Base-by-base conservation (phyloP, 2,888 invertebrate species). In the Brassicogethes aeneus region DNA sequence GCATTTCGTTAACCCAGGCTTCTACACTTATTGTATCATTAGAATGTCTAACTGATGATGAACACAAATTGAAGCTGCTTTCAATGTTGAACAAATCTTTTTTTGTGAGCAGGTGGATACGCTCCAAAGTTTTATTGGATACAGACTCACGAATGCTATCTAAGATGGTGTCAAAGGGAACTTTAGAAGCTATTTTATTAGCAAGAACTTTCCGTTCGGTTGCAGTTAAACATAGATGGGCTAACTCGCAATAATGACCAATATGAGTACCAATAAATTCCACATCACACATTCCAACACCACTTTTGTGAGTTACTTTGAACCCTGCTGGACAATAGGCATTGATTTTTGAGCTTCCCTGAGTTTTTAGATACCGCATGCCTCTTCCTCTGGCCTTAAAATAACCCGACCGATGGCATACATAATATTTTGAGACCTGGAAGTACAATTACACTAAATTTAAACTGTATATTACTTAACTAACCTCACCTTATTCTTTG, bases 291-390 rank as follows among this genome's bases (percentile, higher is more conserved):
- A 37, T 40, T n/a, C 23, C 23, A 23, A 10, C 23, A 5, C 16
- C 23, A 17, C 37, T 7, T n/a, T n/a, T n/a, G 32, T 37, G 16
- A 36, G 8, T 3, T 7, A 41, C 37, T 32, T 14, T 23, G 13
- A 43, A 36, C 31, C 31, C 34, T 15, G 43, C 43, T 32, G 40
- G 37, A 30, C 41, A 44, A 34, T 37, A 43, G 17, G 23, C 41
- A 43, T 43, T 43, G 16, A 43, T 43, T 41, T 43, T 43, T 30
- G 40, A 40, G 31, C 37, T 41, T 13, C 39, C 39, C 31, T 39
- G 35, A 16, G 39, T 40, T 43, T 43, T 43, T 8, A 33, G 14
- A 31, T 35, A 2, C 12, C 41, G 3, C 16, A 37, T 41, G 13
- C 36, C 32, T 16, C 29, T 37, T 7, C 43, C 34, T 17, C 34